These are phyloP conservation scores for Arbacia lixula DNA, from an alignment of 53 echinoderm and acorn worm species.

Conservation along the genomic window DNA sequence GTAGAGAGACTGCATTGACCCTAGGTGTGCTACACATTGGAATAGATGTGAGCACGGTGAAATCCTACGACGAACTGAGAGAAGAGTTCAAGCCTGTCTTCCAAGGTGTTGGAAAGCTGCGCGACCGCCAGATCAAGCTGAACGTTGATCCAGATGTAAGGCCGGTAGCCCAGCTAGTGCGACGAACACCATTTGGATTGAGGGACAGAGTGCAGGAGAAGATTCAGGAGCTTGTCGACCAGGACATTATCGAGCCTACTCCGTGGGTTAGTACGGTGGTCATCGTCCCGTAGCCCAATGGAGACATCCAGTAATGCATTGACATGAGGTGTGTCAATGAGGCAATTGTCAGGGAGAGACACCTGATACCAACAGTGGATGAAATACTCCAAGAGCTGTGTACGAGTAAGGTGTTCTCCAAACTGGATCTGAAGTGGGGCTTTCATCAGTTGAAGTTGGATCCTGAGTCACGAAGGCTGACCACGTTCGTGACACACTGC, in stretches of 20 bases:
- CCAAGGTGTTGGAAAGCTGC: constrained; percentile 47
- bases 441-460: constrained; percentile 71
- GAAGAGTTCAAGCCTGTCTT: no score
- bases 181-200: constrained; percentile 44
- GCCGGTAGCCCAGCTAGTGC: constrained; percentile 44
- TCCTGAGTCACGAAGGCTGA: constrained; percentile 54
- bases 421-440: constrained; percentile 72
- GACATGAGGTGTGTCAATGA: constrained; percentile 78
- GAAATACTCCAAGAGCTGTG: constrained; percentile 63
- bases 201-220: constrained; percentile 36
- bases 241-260: background rate
- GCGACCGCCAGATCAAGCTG: constrained; percentile 39
- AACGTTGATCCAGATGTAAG: constrained; percentile 30
- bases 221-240: constrained; percentile 19
- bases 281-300: no score
- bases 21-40: no score
- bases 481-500: constrained; percentile 71
- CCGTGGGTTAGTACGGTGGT: constrained; percentile 1
- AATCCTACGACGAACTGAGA: no score
- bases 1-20: no score
- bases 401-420: constrained; percentile 56
- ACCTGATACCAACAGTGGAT: constrained; percentile 74
- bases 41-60: no score
- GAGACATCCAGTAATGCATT: no score
- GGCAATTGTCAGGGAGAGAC: constrained; percentile 60